Base-by-base conservation (phyloP, 2,888 invertebrate species). In the Ctena decussata region DNA sequence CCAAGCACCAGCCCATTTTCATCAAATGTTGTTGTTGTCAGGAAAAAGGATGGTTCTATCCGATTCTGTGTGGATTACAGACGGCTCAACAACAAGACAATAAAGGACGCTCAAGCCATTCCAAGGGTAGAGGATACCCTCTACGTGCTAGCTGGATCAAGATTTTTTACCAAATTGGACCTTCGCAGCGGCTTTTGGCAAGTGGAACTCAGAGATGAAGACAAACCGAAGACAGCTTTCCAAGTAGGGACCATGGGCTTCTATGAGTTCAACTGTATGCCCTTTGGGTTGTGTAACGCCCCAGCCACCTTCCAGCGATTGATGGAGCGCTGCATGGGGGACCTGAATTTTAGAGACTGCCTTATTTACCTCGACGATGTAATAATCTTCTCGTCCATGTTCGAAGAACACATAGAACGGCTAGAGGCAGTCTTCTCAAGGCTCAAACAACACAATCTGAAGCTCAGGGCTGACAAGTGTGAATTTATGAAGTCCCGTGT, bases 331-430 rank as follows among this genome's bases (percentile, higher is more conserved):
- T 71, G 71, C 32, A 41, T 78, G 46, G 49, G 44, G 21, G 41
- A 71, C 6, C 18, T 32, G 41, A 71, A 60, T 41, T 32, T 57
- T 39, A 39, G 75, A 35, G 53, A 57, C 30, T 80, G 77, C 49
- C 41, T 84, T 21, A 60, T 84, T n/a, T 89, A 85, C 41, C 11
- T 88, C 1, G 87, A 89, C 65, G 89, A 89, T 74, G 30, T 88
- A n/a, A 87, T 84, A 15, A 75, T 87, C 11, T 82, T 75, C 37
- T 82, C 82, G 6, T 41, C 15, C 2, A 53, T 75, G 11, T 80
- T 77, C 41, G 78, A 83, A 32, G 79, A 88, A 49, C 79, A 86
- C 65, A 41, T 84, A 1, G 78, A 73, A 44, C 72, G 81, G 3
- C 60, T 87, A 49, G 46, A 65, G 27, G 12, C n/a, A 37, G 87